Conservation (phyloP, 2,113 vertebrate species). For the Delphinus delphis region DNA sequence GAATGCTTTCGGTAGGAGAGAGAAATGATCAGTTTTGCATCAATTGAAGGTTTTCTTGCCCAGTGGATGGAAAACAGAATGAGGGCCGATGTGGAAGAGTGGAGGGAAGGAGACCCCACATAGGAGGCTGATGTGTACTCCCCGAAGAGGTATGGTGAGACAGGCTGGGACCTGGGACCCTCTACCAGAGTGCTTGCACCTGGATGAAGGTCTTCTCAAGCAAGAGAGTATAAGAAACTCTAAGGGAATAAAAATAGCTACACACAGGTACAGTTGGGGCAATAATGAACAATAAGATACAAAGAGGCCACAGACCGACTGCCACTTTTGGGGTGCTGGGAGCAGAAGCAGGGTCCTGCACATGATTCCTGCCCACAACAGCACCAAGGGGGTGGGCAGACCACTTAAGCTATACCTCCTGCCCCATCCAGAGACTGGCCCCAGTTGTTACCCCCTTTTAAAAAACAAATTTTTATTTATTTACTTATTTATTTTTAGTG, state of each 20-base stretch:
- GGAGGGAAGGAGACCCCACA: not conserved
- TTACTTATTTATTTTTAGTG: no score
- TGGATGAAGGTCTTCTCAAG: not conserved
- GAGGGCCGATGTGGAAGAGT: not conserved
- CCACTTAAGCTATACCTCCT: not conserved
- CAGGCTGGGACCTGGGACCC: not conserved
- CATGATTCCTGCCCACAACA: not conserved
- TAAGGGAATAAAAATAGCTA: not conserved
- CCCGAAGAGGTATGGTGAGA: not conserved
- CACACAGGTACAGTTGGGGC: fast-evolving
- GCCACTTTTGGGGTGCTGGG: not conserved
- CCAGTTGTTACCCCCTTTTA: not conserved
- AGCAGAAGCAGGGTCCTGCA: not conserved
- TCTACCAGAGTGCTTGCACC: not conserved
- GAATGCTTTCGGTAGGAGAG: not conserved
- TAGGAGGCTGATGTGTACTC: fast-evolving
- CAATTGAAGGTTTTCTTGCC: not conserved
- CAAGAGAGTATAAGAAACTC: not conserved
- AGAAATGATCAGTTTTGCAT: not conserved
- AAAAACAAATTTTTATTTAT: no score
- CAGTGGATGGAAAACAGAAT: not conserved
- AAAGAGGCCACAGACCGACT: not conserved
- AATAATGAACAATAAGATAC: not conserved
- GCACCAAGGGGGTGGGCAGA: not conserved
- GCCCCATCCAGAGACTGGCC: not conserved